Evolutionary conservation across 2,797 vertebrate genomes (phyloP).

Genomic region (Neostethus bicornis): DNA sequence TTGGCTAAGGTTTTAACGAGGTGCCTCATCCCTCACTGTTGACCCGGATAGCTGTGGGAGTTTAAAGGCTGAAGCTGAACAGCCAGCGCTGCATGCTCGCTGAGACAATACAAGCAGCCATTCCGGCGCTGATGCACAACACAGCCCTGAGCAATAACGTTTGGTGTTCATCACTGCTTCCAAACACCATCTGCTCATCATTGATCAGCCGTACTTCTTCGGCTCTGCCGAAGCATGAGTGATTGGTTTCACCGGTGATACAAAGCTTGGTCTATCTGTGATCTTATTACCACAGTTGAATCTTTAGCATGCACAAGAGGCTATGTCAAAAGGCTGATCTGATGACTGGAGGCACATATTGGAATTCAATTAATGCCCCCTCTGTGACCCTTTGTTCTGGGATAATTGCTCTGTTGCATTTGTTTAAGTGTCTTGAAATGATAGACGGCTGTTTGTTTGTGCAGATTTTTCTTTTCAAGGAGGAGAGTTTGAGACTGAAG

Average conservation of each 20-base stretch:
- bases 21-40: slow-evolving; percentile 78
- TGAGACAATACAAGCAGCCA: slow-evolving; percentile 49
- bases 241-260: slow-evolving; percentile 57
- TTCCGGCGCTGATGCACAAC: slow-evolving; percentile 24
- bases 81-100: slow-evolving; percentile 47
- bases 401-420: slow-evolving; percentile 83
- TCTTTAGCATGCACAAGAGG: slow-evolving; percentile 48
- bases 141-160: slow-evolving; percentile 48
- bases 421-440: slow-evolving; percentile 49
- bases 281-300: slow-evolving; percentile 62
- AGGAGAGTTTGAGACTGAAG: slow-evolving; percentile 16
- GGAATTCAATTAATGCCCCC: slow-evolving; percentile 87
- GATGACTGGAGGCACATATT: slow-evolving; percentile 80
- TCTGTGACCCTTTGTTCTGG: slow-evolving; percentile 81
- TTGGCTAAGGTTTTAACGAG: slow-evolving; percentile 80
- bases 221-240: slow-evolving; percentile 35
- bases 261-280: slow-evolving; percentile 40
- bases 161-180: slow-evolving; percentile 44
- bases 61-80: slow-evolving; percentile 67
- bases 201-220: slow-evolving; percentile 62
- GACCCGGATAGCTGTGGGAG: slow-evolving; percentile 77
- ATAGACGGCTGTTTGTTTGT: slow-evolving; percentile 48
- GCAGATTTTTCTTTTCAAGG: neutral
- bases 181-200: slow-evolving; percentile 66
- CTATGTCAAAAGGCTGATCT: slow-evolving; percentile 61